Base-by-base conservation (phyloP, 2,888 invertebrate genomes). In the Augiades crinisus region DNA sequence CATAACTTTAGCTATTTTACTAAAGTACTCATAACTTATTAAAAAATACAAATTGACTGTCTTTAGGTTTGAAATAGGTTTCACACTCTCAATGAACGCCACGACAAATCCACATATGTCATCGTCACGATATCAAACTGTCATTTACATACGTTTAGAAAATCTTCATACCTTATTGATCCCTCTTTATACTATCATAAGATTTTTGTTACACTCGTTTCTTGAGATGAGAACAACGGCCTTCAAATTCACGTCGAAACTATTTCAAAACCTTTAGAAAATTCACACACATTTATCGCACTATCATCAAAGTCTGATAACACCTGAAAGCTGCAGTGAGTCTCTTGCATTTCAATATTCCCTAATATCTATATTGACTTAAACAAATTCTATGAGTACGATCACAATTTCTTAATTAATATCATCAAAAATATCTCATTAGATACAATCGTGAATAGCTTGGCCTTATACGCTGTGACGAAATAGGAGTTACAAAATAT, bases 11-110 rank as follows among this genome's bases (percentile, higher is more conserved):
- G 78, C 76, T 81, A 80, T 72, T 73, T 65, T 61, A 59, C 49
- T 70, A 67, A 67, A 63, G 63, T 63, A 67, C 64, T 60, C 49
- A 38, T 57, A 72, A 72, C 65, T 73, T 77, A 77, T 72, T 72
- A 70, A 70, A 63, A 61, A 63, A 62, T 73, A 68, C 67, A 68
- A 72, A 67, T 85, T 77, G 75, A 82, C 80, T 78, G 73, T 76
- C 68, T 76, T 71, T 70, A 80, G 82, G 75, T 80, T 83, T 83
- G 85, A 86, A 85, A 86, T 85, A 85, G 82, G 78, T 83, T 84
- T 81, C 76, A 37, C 27, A 5, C 24, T 40, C 14, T 37, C 16
- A 24, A 16, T 31, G n/a, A 38, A 1, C 24, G 13, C 17, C 30
- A 33, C 5, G 13, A 10, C 19, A 16, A 13, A 40, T 3, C 14